Conservation (phyloP, 2,888 invertebrate species). For the Eledona agricola region DNA sequence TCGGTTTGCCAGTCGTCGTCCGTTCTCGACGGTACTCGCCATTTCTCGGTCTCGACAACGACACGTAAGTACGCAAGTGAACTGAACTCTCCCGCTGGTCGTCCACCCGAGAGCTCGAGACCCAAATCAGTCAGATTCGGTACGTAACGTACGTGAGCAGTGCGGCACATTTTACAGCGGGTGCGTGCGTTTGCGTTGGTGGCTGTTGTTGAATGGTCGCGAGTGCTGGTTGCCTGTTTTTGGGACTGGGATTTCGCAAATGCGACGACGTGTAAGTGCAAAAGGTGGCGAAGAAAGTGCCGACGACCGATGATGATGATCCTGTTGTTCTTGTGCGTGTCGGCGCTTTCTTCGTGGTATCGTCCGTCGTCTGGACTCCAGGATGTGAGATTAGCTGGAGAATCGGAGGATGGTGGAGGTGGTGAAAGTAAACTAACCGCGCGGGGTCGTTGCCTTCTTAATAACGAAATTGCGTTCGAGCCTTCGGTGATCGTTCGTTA, state of each 20-base stretch:
- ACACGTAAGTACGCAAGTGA: conserved; percentile 30
- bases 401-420: conserved; percentile 46
- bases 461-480: conserved; percentile 30
- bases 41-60: conserved; percentile 9
- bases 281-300: too few species aligned
- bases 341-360: conserved; percentile 39
- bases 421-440: conserved; percentile 46
- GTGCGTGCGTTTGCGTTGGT: too few species aligned
- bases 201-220: too few species aligned
- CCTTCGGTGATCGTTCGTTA: conserved; percentile 22
- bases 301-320: too few species aligned
- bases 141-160: conserved; percentile 23
- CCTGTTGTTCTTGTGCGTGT: too few species aligned
- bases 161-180: too few species aligned
- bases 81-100: conserved; percentile 38
- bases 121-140: conserved; percentile 36
- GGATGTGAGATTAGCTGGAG: too few species aligned
- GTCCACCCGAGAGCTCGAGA: conserved; percentile 32
- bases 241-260: too few species aligned
- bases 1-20: conserved; percentile 14
- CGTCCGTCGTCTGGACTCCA: too few species aligned
- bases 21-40: conserved; percentile 20
- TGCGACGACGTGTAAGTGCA: too few species aligned
- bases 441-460: conserved; percentile 45
- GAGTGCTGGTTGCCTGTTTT: too few species aligned